Evolutionary conservation across 2,888 invertebrate genomes (phyloP), one percentile per base, ranked within the genome.

Genomic region (Ypsolopha sequella): DNA sequence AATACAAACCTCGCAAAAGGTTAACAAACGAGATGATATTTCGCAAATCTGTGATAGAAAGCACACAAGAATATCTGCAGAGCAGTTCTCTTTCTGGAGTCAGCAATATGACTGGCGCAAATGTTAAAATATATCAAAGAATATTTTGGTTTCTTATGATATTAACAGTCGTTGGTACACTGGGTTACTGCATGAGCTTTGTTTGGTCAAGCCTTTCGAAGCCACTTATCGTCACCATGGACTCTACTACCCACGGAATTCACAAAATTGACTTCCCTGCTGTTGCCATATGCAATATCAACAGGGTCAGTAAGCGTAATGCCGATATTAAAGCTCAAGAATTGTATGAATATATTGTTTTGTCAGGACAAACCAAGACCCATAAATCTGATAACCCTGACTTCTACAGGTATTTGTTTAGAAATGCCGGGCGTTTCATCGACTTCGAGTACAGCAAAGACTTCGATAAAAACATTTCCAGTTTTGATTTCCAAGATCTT

Each of bases 191-290:
- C 38, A 38, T 46, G 8, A 6, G 2, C n/a, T 44, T 8, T n/a
- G 34, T 44, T n/a, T 51, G 47, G 46, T 46, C 46, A 6, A 34
- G 11, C 44, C 60, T 62, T 1, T 54, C 54, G 6, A 72, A 71
- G 52, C 73, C 79, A 6, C 71, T 88, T 6, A 74, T 89, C 0
- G 85, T 89, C 0, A 80, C 77, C 1, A 68, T 81, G 56, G 86
- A 88, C 51, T 78, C 80, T 0, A 65, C 74, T 0, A 76, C 77
- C 38, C 89, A 88, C 68, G 88, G 89, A 0, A 86, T 91, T 47
- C 72, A 80, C 33, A 67, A 88, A 33, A 85, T 91, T 3, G 82
- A 89, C 57, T 92, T 91, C 72, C 92, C 92, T 8, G 91, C 87
- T 0, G 71, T 92, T 9, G 88, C 90, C 6, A 68, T 92, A 47